Percentiles rank a stretch among this genome's conserved stretches.
phyloP scores from a whole-genome alignment of 1,140 invertebrate species.

The Mactra quadrangularis region DNA sequence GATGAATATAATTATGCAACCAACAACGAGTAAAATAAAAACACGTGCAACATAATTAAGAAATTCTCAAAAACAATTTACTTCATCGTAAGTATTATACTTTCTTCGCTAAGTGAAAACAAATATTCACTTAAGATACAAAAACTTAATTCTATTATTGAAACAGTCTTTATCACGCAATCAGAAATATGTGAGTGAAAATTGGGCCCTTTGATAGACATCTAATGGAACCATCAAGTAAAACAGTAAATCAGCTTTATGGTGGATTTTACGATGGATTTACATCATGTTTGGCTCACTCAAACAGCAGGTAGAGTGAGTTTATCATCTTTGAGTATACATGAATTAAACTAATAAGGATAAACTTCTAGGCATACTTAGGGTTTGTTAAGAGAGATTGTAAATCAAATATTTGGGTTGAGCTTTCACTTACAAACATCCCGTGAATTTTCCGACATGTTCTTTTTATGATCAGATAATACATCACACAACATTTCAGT shows the following conservation, averaged over 20 bases:
- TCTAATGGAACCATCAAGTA: slow-evolving; percentile 25
- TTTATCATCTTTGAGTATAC: neutral
- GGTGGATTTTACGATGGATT: slow-evolving; percentile 38
- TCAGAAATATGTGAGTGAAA: slow-evolving; percentile 20
- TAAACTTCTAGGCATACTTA: neutral
- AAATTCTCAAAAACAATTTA: too few species aligned
- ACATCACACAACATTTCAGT: too few species aligned
- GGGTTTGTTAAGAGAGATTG: too few species aligned
- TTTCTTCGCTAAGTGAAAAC: too few species aligned
- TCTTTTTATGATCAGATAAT: too few species aligned
- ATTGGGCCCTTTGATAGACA: slow-evolving; percentile 27
- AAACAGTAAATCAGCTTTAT: slow-evolving; percentile 59
- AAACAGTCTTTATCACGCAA: slow-evolving; percentile 8
- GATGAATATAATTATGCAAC: too few species aligned
- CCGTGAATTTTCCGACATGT: too few species aligned
- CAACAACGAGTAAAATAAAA: too few species aligned
- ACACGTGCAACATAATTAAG: too few species aligned
- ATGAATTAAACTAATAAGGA: slow-evolving; percentile 10
- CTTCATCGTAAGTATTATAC: too few species aligned
- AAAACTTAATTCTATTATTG: too few species aligned
- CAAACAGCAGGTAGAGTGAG: slow-evolving; percentile 27
- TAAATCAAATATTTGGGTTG: neutral
- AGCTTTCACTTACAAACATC: neutral
- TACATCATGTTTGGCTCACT: slow-evolving; percentile 53
- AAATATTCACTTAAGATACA: too few species aligned